These are phyloP conservation scores for Malurus leucopterus DNA, from an alignment of 2,797 vertebrate species.

Conservation along the genomic window DNA sequence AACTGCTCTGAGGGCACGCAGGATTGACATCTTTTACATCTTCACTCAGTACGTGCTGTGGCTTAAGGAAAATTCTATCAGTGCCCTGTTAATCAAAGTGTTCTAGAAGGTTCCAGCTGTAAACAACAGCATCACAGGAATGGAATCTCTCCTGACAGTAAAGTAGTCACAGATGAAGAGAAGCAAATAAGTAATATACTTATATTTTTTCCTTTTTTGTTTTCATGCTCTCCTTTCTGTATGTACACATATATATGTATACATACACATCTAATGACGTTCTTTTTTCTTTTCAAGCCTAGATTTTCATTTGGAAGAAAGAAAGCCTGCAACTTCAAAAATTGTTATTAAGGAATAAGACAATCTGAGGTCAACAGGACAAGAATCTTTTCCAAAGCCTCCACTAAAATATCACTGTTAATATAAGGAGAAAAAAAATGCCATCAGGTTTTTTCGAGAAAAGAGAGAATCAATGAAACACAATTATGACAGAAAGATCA, in stretches of 20 bases:
- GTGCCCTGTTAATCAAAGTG: neutral
- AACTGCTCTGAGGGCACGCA: neutral
- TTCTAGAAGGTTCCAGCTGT: neutral
- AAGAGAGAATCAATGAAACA: neutral
- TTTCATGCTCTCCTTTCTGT: neutral
- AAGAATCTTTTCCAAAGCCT: neutral
- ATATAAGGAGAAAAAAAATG: neutral
- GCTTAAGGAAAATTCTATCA: conserved; percentile 18
- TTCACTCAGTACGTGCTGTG: neutral
- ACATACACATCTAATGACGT: neutral
- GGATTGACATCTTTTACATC: conserved; percentile 3
- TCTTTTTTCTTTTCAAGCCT: neutral
- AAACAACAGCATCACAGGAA: neutral
- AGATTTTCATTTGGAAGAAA: neutral
- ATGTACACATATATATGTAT: neutral
- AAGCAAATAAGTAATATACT: neutral
- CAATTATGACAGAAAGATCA: neutral
- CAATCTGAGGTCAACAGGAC: neutral
- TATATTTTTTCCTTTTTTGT: neutral
- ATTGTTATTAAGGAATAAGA: neutral
- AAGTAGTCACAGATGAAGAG: neutral
- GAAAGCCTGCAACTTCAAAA: neutral
- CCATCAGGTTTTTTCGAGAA: neutral
- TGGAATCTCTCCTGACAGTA: neutral
- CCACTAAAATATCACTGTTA: neutral